Base-by-base conservation (phyloP, 1,140 invertebrate genomes). In the Centruroides sculpturatus region DNA sequence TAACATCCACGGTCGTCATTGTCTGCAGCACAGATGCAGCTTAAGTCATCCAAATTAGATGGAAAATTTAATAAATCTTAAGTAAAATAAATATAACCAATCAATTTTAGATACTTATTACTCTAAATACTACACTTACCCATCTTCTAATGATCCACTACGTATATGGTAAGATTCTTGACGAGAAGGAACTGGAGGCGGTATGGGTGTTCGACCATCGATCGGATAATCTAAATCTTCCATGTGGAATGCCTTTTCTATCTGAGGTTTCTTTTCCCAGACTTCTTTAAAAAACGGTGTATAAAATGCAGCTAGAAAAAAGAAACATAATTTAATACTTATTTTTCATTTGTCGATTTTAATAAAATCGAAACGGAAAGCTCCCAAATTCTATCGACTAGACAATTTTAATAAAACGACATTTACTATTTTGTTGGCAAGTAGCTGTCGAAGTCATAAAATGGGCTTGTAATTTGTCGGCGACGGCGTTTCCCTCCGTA, bases 271-370 rank as follows among this genome's bases (percentile, higher is more conserved):
- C 68, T 91, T 88, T 69, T 94, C 90, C 89, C 90, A 94, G 12
- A 92, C 89, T 74, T 92, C 89, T 73, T 92, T 91, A 75, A 97
- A 92, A 76, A 98, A 97, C 56, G 90, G 91, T 54, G 88, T 91
- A 73, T 92, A 97, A 75, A 93, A 93, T 50, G 89, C 89, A 70
- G 89, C 90, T 92, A 73, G 4, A 81, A 71, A 36, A 59, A 61
- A 57, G 65, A 23, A 23, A 23, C 23, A 23, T 23, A 23, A 23
- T 23, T 23, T 23, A 23, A 23, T 23, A 23, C 23, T 23, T 23
- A 2, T 0, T 23, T 23, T 23, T 23, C 23, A 23, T 23, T 23
- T 23, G 23, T 23, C 23, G 2, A 23, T 23, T 23, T 23, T 23
- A 23, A 23, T 23, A 23, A 23, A 23, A 23, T 23, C 23, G 2